A percentile compares a stretch with the other conserved stretches of the same genome.
Evolutionary conservation across 2,797 vertebrate genomes (phyloP).

Genomic region (Phrynocephalus vlangalii): DNA sequence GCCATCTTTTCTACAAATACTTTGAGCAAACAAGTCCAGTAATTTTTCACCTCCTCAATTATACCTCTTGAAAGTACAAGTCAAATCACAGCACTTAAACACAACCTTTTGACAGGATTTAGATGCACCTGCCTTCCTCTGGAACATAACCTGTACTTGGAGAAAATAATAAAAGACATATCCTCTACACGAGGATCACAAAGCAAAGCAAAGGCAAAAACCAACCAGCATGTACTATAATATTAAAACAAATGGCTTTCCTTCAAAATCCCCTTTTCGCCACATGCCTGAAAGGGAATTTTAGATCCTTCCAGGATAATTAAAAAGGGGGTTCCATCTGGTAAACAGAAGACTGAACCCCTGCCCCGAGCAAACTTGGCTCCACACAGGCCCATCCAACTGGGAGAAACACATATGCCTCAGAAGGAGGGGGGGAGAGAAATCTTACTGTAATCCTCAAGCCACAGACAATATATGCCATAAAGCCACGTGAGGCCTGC

Average conservation of each 20-base stretch:
- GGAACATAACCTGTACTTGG: too few species aligned
- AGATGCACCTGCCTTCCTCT: neutral
- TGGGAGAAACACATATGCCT: conserved; percentile 11
- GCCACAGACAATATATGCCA: neutral
- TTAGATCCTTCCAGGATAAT: neutral
- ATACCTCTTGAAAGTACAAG: neutral
- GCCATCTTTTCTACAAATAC: neutral
- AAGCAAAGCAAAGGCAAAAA: neutral
- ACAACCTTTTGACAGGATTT: neutral
- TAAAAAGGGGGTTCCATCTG: conserved; percentile 6
- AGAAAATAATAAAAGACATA: neutral
- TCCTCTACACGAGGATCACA: neutral
- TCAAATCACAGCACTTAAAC: neutral
- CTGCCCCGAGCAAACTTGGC: neutral
- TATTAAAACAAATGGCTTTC: neutral
- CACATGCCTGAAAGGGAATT: neutral
- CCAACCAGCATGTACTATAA: neutral
- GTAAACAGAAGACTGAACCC: neutral
- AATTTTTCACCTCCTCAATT: neutral
- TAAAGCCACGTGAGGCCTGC: fast-evolving
- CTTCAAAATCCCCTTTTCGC: neutral
- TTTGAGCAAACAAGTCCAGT: neutral
- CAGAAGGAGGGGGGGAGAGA: neutral
- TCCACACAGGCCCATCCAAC: neutral
- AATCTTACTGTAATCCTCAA: conserved; percentile 6